Base-by-base conservation (phyloP, 2,797 vertebrate species). In the Syngnathus rostellatus region DNA sequence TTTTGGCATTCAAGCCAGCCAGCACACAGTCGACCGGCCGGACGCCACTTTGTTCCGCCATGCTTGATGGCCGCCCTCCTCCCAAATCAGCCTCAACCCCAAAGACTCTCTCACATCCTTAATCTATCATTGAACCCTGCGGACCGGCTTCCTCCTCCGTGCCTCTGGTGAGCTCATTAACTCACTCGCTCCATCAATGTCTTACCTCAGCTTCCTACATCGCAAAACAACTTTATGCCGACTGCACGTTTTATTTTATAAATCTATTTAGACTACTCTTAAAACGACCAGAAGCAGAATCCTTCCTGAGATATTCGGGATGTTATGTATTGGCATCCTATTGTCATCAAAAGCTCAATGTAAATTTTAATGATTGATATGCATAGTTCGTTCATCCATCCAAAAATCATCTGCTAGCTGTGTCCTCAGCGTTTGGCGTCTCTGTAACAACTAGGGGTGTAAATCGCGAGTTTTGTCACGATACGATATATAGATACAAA, bases 111-210 rank as follows among this genome's bases (percentile, higher is more conserved):
- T 77, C 79, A 63, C 77, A 71, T 79, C 78, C 80, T 70, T 80
- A 81, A 85, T 85, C 84, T 80, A 70, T 76, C 79, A 54, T 81
- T 83, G 77, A 83, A 83, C 83, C 80, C 43, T 72, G 81, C 77
- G 67, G 51, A 2, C 81, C 72, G 64, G 67, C 70, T 64, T 75
- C 71, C 53, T 62, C 58, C 71, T 69, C 67, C 73, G 61, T 68
- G 48, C 58, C 66, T 62, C 5, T 6, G 4, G 58, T 43, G 59
- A 62, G 59, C 39, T 23, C 39, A 62, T 62, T 16, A 62, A 62
- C 60, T 62, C 40, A 10, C 60, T 25, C 21, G 21, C 14, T 38
- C 25, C 14, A n/a, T 59, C 37, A 0, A 31, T 31, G 31, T 31
- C 31, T 31, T 31, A 31, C 31, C 31, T 31, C 31, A 31, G 31